Evolutionary conservation across 2,888 invertebrate species (phyloP).

Genomic region (Megaustenia siamemsis): DNA sequence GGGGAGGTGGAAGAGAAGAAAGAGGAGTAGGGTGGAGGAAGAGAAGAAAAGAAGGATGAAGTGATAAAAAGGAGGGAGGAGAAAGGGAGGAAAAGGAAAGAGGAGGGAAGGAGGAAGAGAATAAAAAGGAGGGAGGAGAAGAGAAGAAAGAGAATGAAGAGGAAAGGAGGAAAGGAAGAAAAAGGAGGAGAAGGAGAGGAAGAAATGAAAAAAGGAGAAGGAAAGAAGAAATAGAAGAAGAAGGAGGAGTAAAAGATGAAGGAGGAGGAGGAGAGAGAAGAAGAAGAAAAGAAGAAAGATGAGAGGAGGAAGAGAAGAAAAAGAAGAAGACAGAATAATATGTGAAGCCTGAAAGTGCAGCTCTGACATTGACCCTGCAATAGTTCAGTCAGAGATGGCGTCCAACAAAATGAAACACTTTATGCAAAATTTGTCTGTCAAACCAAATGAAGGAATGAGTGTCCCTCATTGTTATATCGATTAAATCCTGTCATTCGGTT

Average conservation of each 20-base stretch:
- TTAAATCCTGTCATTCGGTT: too few relatives aligned
- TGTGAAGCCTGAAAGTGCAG: too few relatives aligned
- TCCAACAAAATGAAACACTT: too few relatives aligned
- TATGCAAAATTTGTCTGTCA: too few relatives aligned
- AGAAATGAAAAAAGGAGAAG: too few relatives aligned
- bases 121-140: constrained; percentile 1
- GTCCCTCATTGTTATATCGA: too few relatives aligned
- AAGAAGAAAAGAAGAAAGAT: not conserved
- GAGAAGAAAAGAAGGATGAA: not conserved
- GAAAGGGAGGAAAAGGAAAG: too few relatives aligned
- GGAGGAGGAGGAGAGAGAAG: not conserved
- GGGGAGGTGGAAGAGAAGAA: not conserved
- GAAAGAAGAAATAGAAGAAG: not conserved
- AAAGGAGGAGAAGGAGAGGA: not conserved
- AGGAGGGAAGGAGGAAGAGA: not conserved
- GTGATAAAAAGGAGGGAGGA: not conserved
- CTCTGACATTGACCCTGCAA: too few relatives aligned
- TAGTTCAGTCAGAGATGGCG: too few relatives aligned
- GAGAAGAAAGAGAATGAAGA: not conserved
- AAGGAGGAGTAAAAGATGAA: not conserved
- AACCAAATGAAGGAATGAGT: too few relatives aligned
- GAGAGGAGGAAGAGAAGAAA: too few relatives aligned
- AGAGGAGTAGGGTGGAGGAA: not conserved
- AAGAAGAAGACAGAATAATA: too few relatives aligned
- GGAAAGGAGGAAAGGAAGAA: not conserved